phyloP scores from a whole-genome alignment of 2,797 vertebrate species.

The Gymnoscopelus microlampas region DNA sequence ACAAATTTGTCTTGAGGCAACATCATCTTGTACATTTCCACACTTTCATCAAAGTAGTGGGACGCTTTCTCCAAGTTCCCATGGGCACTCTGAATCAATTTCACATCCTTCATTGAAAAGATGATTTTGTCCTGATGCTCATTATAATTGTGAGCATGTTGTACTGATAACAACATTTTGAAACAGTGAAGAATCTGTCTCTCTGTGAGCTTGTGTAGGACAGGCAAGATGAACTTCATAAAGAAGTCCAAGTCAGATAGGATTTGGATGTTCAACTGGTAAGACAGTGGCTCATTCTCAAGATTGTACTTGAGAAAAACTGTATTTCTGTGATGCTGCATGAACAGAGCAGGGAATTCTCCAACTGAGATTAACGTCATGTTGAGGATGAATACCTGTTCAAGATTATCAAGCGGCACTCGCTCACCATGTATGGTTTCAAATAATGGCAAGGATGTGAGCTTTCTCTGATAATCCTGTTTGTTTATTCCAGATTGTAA shows the following conservation, averaged over 20 bases:
- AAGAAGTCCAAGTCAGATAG: conserved; percentile 73
- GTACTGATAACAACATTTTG: conserved; percentile 62
- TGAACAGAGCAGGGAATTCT: conserved; percentile 63
- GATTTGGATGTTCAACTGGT: conserved; percentile 43
- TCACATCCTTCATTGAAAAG: conserved; percentile 50
- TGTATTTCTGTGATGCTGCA: conserved; percentile 16
- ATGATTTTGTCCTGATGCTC: conserved; percentile 30
- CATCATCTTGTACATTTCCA: conserved; percentile 66
- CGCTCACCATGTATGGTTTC: conserved; percentile 63
- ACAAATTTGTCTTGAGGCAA: conserved; percentile 75
- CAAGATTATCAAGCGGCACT: conserved; percentile 60
- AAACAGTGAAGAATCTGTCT: conserved; percentile 59
- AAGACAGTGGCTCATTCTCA: conserved; percentile 19
- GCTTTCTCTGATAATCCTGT: conserved; percentile 48
- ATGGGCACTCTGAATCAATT: conserved; percentile 65
- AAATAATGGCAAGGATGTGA: conserved; percentile 80
- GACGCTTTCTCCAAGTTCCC: conserved; percentile 66
- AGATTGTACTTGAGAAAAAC: conserved; percentile 61
- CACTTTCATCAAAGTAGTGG: conserved; percentile 72
- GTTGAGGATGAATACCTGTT: conserved; percentile 59
- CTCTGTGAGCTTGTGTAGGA: conserved; percentile 54
- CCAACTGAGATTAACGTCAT: accelerated
- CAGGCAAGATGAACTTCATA: conserved; percentile 71
- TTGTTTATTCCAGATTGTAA: conserved; percentile 60
- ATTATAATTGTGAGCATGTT: accelerated